These are phyloP conservation scores for Phoxinus dragarum DNA, from an alignment of 2,797 vertebrate genomes.

Conservation along the genomic window DNA sequence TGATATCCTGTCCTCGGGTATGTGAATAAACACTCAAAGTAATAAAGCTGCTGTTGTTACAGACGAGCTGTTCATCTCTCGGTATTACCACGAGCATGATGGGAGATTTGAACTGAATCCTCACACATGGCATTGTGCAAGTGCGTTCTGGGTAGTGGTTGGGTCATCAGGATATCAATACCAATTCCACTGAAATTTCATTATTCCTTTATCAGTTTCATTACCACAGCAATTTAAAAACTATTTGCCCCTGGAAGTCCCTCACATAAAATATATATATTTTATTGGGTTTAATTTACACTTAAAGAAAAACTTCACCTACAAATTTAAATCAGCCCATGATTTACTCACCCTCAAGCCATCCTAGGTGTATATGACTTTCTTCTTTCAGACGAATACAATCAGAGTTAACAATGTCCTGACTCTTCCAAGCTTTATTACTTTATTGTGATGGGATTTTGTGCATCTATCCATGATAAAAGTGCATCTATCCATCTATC, in stretches of 20 bases:
- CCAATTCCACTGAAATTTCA: not conserved
- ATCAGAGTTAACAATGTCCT: too few species aligned
- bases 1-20: not conserved
- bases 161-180: not conserved
- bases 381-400: too few species aligned
- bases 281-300: too few species aligned
- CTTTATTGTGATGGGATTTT: too few species aligned
- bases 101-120: not conserved
- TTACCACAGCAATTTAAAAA: not conserved
- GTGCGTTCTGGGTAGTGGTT: not conserved
- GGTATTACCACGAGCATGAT: not conserved
- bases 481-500: too few species aligned
- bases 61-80: constrained; percentile 3
- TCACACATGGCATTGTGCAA: not conserved
- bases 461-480: too few species aligned
- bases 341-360: too few species aligned
- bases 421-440: too few species aligned
- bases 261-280: not conserved
- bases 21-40: not conserved
- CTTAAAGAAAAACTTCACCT: too few species aligned
- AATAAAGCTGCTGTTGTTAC: constrained; percentile 16
- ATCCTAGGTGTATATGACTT: too few species aligned
- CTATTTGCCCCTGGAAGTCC: not conserved
- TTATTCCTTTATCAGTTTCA: not conserved
- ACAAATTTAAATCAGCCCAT: too few species aligned